Evolutionary conservation across 1,140 invertebrate genomes (phyloP).

Genomic region (Metaphire vulgaris): DNA sequence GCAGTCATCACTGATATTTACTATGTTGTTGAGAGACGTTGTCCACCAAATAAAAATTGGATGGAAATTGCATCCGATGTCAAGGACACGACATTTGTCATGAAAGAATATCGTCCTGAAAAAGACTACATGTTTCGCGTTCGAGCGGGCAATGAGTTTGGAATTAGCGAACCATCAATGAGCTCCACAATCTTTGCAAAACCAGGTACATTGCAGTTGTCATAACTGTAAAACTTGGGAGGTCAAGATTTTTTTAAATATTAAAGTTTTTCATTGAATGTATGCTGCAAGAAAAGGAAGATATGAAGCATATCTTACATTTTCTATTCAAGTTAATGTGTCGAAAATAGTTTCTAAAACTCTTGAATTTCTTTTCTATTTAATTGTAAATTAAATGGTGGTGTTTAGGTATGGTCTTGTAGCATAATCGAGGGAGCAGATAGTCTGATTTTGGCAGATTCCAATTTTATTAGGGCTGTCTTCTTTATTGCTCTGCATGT

Average conservation of each 20-base stretch:
- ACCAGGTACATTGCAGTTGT: conserved; percentile 14
- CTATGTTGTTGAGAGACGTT: conserved; percentile 34
- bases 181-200: conserved; percentile 52
- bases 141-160: conserved; percentile 92
- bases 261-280: neutral
- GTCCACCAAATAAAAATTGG: conserved; percentile 40
- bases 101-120: conserved; percentile 40
- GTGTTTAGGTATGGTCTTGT: no score
- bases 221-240: neutral
- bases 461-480: no score
- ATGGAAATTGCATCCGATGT: conserved; percentile 37
- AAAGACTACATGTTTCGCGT: conserved; percentile 90
- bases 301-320: no score
- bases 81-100: conserved; percentile 38
- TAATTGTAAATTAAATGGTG: no score
- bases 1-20: conserved; percentile 42
- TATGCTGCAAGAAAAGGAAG: conserved; percentile 4
- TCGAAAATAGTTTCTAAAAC: no score
- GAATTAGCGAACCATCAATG: conserved; percentile 80
- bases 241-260: neutral
- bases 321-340: no score
- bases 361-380: no score
- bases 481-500: no score
- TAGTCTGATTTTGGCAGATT: no score
- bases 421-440: no score